Percentiles rank a stretch among this genome's conserved stretches.
phyloP scores from a whole-genome alignment of 2,888 invertebrate genomes.

The Stramonita haemastoma region DNA sequence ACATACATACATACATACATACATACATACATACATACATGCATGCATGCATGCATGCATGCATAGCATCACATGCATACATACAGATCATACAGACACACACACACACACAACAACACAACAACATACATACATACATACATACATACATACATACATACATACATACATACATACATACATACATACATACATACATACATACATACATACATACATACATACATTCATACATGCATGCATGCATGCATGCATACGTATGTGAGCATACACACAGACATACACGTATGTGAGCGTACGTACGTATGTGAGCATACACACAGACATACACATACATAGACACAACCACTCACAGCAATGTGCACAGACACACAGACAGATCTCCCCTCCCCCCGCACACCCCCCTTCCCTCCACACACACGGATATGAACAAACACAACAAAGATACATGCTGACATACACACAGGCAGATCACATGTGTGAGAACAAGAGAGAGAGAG shows the following conservation, averaged over 20 bases:
- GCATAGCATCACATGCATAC: neutral
- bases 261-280: neutral
- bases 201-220: conserved; percentile 17
- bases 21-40: conserved; percentile 12
- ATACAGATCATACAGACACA: conserved; percentile 1
- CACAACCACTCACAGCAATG: neutral
- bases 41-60: too few relatives aligned
- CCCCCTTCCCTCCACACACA: too few relatives aligned
- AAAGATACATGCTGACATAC: neutral
- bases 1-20: neutral
- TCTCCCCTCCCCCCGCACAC: too few relatives aligned
- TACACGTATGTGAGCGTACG: neutral
- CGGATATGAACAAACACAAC: neutral
- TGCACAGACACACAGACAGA: too few relatives aligned
- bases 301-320: neutral
- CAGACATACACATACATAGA: neutral
- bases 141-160: neutral
- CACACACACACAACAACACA: neutral
- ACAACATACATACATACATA: neutral
- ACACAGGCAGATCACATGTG: neutral
- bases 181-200: conserved; percentile 1
- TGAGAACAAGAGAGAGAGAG: too few relatives aligned
- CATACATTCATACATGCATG: neutral
- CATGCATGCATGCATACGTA: neutral
- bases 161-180: neutral